These are phyloP conservation scores for Rhingia rostrata DNA, from an alignment of 2,888 invertebrate genomes.

Conservation along the genomic window DNA sequence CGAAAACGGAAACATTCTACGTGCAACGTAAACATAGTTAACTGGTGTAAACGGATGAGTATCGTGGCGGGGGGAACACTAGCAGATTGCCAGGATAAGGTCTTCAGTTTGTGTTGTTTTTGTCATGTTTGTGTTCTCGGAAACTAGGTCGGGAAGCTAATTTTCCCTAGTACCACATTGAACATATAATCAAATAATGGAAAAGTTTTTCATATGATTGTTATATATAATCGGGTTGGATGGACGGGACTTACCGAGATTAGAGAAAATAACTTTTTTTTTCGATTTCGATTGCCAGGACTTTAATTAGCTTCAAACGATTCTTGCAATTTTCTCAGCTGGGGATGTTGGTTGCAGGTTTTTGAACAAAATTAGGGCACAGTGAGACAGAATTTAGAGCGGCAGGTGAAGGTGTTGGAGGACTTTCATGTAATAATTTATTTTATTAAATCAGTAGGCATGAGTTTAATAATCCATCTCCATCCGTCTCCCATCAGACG, in stretches of 20 bases:
- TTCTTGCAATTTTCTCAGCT: slow-evolving; percentile 25
- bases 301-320: slow-evolving; percentile 44
- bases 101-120: slow-evolving; percentile 58
- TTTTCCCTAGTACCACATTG: slow-evolving; percentile 40
- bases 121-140: slow-evolving; percentile 40
- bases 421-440: background rate
- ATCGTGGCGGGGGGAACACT: slow-evolving; percentile 11
- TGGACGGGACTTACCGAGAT: background rate
- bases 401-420: too few species aligned
- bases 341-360: slow-evolving; percentile 17
- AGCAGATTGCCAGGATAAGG: slow-evolving; percentile 30
- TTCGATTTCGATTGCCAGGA: slow-evolving; percentile 48
- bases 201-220: slow-evolving; percentile 51
- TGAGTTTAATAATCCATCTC: background rate
- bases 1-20: slow-evolving; percentile 42
- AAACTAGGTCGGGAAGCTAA: slow-evolving; percentile 38
- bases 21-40: slow-evolving; percentile 39
- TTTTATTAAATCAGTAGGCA: background rate
- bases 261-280: background rate
- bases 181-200: slow-evolving; percentile 61
- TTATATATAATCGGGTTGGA: slow-evolving; percentile 28
- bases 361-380: background rate
- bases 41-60: slow-evolving; percentile 6
- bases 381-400: too few species aligned
- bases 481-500: too few species aligned